Evolutionary conservation across 2,888 invertebrate genomes (phyloP).

Genomic region (Brachycybe producta): DNA sequence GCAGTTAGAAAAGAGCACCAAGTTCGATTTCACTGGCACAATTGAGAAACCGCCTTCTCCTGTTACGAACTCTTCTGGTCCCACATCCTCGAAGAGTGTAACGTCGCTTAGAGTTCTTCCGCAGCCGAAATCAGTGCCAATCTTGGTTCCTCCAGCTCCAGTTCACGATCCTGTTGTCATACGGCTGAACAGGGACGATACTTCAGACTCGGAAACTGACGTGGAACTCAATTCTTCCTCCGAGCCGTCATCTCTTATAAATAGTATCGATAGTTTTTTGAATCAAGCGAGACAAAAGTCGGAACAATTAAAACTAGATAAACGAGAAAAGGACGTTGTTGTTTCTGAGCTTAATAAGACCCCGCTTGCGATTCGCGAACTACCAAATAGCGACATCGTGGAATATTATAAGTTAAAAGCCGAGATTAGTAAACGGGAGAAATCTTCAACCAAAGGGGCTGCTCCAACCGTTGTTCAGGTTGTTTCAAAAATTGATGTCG

Average conservation of each 20-base stretch:
- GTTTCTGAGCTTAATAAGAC: neutral
- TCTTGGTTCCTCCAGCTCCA: slow-evolving; percentile 10
- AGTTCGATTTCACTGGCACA: too few species aligned
- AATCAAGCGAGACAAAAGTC: slow-evolving; percentile 12
- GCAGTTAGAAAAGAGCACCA: slow-evolving; percentile 4
- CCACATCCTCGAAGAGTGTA: too few species aligned
- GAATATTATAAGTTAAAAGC: slow-evolving; percentile 11
- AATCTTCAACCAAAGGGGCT: neutral
- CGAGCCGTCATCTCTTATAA: neutral
- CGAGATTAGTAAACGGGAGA: slow-evolving; percentile 9
- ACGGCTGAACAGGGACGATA: slow-evolving; percentile 19
- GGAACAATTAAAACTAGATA: too few species aligned
- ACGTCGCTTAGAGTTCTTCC: too few species aligned
- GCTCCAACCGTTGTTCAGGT: neutral
- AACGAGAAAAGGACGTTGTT: too few species aligned
- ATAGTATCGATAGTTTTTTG: slow-evolving; percentile 12
- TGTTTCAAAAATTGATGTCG: neutral
- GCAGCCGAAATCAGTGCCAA: too few species aligned
- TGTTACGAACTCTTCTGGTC: too few species aligned
- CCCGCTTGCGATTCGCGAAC: slow-evolving; percentile 3
- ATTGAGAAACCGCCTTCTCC: too few species aligned
- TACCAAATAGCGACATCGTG: slow-evolving; percentile 5
- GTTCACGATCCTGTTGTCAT: slow-evolving; percentile 19
- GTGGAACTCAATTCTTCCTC: neutral
- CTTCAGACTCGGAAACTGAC: slow-evolving; percentile 16